Evolutionary conservation across 2,888 invertebrate genomes (phyloP).

Genomic region (Gymnoscelis rufifasciata): DNA sequence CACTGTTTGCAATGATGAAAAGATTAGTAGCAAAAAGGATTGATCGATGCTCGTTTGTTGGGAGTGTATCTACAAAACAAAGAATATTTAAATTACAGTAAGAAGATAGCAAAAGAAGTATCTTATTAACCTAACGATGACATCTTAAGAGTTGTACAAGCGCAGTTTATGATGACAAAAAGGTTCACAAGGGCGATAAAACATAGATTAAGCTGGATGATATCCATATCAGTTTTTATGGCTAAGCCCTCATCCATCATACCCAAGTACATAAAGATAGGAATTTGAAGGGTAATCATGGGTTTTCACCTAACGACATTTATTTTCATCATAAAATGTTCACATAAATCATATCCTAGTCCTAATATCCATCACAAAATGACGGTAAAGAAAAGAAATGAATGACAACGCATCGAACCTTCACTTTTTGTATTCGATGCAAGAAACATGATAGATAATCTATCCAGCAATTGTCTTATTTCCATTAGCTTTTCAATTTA

Average conservation of each 20-base stretch:
- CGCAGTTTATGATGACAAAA: conserved; percentile 47
- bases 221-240: conserved; percentile 35
- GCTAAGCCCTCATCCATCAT: conserved; percentile 39
- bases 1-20: conserved; percentile 18
- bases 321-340: conserved; percentile 13
- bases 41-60: conserved; percentile 25
- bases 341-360: conserved; percentile 12
- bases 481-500: conserved; percentile 22
- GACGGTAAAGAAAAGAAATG: conserved; percentile 4
- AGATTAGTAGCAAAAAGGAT: conserved; percentile 17
- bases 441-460: conserved; percentile 17
- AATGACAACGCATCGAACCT: conserved; percentile 8
- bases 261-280: conserved; percentile 28
- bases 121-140: conserved; percentile 33
- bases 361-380: conserved; percentile 11
- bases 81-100: conserved; percentile 26
- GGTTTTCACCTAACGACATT: conserved; percentile 20
- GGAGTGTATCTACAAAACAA: conserved; percentile 29
- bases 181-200: conserved; percentile 35
- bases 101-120: conserved; percentile 21
- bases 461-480: conserved; percentile 19
- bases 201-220: conserved; percentile 37
- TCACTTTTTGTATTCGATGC: conserved; percentile 7
- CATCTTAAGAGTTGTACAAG: conserved; percentile 40
- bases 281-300: conserved; percentile 28